Conservation (phyloP, 2,797 vertebrate species). For the Sebastes trivittatus region DNA sequence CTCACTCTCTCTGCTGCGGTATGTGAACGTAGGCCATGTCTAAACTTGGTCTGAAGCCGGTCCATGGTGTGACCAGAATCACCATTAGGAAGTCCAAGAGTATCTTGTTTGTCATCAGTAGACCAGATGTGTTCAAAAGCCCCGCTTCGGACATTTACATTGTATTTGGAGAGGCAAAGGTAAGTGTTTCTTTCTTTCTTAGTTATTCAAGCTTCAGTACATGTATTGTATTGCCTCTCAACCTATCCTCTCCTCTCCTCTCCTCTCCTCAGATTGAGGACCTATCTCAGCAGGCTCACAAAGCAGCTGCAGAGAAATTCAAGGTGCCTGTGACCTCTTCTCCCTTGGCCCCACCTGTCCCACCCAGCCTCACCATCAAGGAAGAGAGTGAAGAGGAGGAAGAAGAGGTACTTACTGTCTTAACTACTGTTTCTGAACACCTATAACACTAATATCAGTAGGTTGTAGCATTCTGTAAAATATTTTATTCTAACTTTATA, state of each 20-base stretch:
- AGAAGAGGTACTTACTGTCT: conserved; percentile 84
- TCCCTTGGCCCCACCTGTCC: conserved; percentile 84
- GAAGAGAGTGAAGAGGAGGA: conserved; percentile 94
- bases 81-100: conserved; percentile 99
- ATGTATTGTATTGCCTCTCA: neutral
- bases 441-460: neutral
- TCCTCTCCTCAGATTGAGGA: conserved; percentile 90
- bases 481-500: neutral
- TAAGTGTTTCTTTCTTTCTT: conserved; percentile 3
- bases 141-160: conserved; percentile 97
- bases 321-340: conserved; percentile 93
- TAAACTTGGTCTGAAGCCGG: conserved; percentile 93
- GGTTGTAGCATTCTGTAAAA: neutral
- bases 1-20: neutral
- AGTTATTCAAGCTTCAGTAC: neutral
- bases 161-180: conserved; percentile 96
- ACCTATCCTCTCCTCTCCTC: neutral
- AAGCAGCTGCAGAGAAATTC: conserved; percentile 97
- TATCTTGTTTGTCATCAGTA: conserved; percentile 96
- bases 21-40: conserved; percentile 91
- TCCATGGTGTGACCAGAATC: conserved; percentile 96
- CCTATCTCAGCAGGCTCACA: conserved; percentile 96
- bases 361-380: conserved; percentile 88
- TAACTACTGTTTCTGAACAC: neutral
- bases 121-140: conserved; percentile 98